These are phyloP conservation scores for Fulmarus glacialis DNA, from an alignment of 2,113 vertebrate genomes.

Conservation along the genomic window DNA sequence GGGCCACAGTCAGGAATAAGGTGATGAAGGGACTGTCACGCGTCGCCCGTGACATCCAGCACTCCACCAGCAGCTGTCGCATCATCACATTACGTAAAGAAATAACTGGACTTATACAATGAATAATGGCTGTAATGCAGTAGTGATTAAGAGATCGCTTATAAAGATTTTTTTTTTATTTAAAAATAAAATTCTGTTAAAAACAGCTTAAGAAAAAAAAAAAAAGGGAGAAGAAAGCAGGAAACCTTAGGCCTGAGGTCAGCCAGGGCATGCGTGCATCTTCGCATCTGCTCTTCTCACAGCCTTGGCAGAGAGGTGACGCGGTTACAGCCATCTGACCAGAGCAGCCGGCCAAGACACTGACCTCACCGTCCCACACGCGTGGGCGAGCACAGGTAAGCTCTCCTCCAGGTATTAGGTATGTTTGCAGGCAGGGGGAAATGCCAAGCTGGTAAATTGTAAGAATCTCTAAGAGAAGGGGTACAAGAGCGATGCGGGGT, in stretches of 20 bases:
- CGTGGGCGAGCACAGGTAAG: not conserved
- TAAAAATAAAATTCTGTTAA: constrained; percentile 82
- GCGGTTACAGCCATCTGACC: not conserved
- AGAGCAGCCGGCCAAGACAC: constrained; percentile 11
- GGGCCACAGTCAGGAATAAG: constrained; percentile 57
- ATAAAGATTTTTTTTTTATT: constrained; percentile 71
- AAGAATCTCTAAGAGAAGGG: not conserved
- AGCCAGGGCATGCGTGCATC: constrained; percentile 7
- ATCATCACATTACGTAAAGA: constrained; percentile 56
- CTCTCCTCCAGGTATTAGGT: not conserved
- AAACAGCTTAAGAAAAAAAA: constrained; percentile 36
- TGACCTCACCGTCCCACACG: not conserved
- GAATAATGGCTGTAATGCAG: constrained; percentile 72
- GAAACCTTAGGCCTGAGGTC: constrained; percentile 56
- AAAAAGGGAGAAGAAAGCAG: not conserved
- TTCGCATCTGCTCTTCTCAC: constrained; percentile 37
- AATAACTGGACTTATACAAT: constrained; percentile 72
- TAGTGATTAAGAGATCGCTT: constrained; percentile 68
- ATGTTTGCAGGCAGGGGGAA: not conserved
- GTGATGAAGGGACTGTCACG: not conserved
- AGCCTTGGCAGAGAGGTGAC: constrained; percentile 48
- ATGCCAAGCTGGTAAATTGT: not conserved
- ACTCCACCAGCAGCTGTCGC: constrained; percentile 61
- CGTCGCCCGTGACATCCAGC: not conserved
- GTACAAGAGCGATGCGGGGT: not conserved